Conservation (phyloP, 2,113 vertebrate genomes). For the Garra rufa region DNA sequence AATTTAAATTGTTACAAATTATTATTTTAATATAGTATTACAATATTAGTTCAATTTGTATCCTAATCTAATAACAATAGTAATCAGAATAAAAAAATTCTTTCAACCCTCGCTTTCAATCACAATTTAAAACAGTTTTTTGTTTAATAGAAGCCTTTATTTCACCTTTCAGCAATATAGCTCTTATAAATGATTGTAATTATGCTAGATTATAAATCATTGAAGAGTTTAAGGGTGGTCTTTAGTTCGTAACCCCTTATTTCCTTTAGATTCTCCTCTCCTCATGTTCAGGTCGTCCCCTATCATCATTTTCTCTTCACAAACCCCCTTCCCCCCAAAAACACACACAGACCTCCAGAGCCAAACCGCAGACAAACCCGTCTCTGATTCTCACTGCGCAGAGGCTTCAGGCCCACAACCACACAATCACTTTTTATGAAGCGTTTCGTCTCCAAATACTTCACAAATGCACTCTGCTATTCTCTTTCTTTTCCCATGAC, state of each 20-base stretch:
- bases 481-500: not conserved
- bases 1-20: not conserved
- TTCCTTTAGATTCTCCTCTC: not conserved
- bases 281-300: not conserved
- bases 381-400: slow-evolving; percentile 9
- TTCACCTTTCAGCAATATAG: too few relatives aligned
- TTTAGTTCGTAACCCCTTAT: not conserved
- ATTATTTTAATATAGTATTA: too few relatives aligned
- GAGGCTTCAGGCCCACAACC: slow-evolving; percentile 22
- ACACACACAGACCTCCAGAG: slow-evolving; percentile 7
- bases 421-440: slow-evolving; percentile 5
- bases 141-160: too few relatives aligned
- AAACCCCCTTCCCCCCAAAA: not conserved
- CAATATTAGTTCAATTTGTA: too few relatives aligned
- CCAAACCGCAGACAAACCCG: slow-evolving; percentile 48
- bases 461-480: not conserved
- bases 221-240: not conserved
- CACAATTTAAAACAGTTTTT: not conserved
- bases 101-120: too few relatives aligned
- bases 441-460: not conserved
- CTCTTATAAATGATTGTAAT: not conserved
- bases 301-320: not conserved
- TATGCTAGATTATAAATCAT: not conserved
- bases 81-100: too few relatives aligned
- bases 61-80: too few relatives aligned